Percentiles rank a stretch among this genome's conserved stretches.
Conservation (phyloP, 2,888 invertebrate genomes). For the Callimorpha dominula region DNA sequence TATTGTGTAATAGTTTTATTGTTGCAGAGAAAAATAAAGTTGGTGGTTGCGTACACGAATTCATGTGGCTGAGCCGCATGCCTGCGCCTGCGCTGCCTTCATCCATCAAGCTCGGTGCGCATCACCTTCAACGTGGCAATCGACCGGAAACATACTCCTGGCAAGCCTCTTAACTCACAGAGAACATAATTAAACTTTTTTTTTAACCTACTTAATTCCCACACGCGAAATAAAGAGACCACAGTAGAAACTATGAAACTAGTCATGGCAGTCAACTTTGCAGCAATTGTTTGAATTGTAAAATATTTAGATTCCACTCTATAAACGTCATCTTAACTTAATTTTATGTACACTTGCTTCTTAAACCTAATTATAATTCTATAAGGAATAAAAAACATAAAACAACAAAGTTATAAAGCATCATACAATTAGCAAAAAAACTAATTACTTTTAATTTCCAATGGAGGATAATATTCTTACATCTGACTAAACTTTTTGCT, state of each 20-base stretch:
- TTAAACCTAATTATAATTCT: slow-evolving; percentile 27
- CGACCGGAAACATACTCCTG: slow-evolving; percentile 79
- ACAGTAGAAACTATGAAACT: background rate
- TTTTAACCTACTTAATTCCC: slow-evolving; percentile 13
- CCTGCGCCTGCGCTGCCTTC: slow-evolving; percentile 76
- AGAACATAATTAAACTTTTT: slow-evolving; percentile 41
- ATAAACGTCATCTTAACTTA: slow-evolving; percentile 27
- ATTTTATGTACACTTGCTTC: slow-evolving; percentile 26
- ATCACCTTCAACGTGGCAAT: slow-evolving; percentile 82
- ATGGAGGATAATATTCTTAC: slow-evolving; percentile 35
- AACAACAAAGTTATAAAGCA: slow-evolving; percentile 25
- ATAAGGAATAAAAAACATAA: slow-evolving; percentile 16
- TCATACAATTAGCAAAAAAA: slow-evolving; percentile 28
- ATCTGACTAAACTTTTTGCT: slow-evolving; percentile 30
- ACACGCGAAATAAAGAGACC: background rate
- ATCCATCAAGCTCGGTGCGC: slow-evolving; percentile 84
- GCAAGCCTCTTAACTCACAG: slow-evolving; percentile 63
- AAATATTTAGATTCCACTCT: slow-evolving; percentile 29
- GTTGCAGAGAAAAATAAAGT: slow-evolving; percentile 51
- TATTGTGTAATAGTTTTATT: slow-evolving; percentile 25
- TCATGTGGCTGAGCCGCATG: slow-evolving; percentile 76
- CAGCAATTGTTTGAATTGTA: slow-evolving; percentile 13
- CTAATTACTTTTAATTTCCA: slow-evolving; percentile 46
- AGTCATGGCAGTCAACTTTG: background rate
- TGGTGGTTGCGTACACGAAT: slow-evolving; percentile 70